Base-by-base conservation (phyloP, 2,797 vertebrate species). In the Phalloptychus januarius region DNA sequence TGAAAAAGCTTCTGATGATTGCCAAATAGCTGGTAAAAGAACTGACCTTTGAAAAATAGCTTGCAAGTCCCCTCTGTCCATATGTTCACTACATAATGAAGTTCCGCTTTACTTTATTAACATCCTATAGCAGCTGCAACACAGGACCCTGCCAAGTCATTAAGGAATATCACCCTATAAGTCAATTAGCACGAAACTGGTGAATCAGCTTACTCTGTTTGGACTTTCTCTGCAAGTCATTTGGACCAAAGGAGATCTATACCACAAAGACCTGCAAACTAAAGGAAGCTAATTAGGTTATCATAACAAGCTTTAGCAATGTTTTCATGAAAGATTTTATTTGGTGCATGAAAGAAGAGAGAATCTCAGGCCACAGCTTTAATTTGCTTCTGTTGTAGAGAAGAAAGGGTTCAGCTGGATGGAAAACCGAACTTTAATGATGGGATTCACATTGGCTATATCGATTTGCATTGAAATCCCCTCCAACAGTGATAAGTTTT, bases 121-220 rank as follows among this genome's bases (percentile, higher is more conserved):
- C 78, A 45, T 78, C 61, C 52, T 70, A 58, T 8, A 82, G 84
- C 87, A 90, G 85, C 80, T 91, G 90, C 79, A 80, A 81, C 18
- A 52, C 13, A 52, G 82, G 77, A 82, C 76, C 78, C 75, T 80
- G 89, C 88, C 90, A 93, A 90, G 84, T 85, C 84, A 89, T 85
- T 87, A 84, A 86, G 72, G 79, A 81, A 52, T 82, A 86, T 87
- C 52, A 52, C 56, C 81, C 63, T 61, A 61, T 82, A 91, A 92
- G 74, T 81, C 71, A 81, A 85, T 91, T 82, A 86, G 79, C 76
- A 52, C 56, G 81, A 79, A 91, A 87, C 71, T 52, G 71, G 74
- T 79, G 85, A 88, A 83, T 93, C 84, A 90, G 85, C 82, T 83
- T 70, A 61, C 83, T 88, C 48, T 46, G 45, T 80, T 71, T 76